Conservation (phyloP, 2,888 invertebrate species). For the Oasisia sp. region DNA sequence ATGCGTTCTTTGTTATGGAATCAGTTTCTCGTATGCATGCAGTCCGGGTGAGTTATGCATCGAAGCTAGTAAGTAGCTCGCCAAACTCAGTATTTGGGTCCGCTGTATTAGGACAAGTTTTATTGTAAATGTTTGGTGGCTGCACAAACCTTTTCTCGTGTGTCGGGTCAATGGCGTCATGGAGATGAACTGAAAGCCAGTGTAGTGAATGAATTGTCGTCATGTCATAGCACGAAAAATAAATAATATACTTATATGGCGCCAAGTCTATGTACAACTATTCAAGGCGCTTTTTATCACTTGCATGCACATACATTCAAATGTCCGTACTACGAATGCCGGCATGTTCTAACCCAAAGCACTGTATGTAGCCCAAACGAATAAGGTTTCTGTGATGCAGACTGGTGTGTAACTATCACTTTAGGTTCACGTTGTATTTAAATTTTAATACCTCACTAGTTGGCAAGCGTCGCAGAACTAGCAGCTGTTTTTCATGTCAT, state of each 20-base stretch:
- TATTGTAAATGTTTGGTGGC: background rate
- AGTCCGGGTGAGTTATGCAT: background rate
- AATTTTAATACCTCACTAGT: slow-evolving; percentile 11
- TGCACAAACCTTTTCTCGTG: background rate
- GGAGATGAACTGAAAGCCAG: background rate
- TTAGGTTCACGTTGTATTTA: slow-evolving; percentile 13
- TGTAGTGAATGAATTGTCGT: background rate
- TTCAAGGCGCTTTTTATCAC: too few relatives aligned
- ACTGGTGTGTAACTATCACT: slow-evolving; percentile 9
- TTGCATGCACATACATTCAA: background rate
- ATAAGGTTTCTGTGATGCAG: background rate
- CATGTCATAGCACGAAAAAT: background rate
- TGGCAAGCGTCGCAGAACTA: background rate
- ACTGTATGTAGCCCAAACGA: background rate
- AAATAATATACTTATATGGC: too few relatives aligned
- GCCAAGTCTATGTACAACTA: too few relatives aligned
- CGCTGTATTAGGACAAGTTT: background rate
- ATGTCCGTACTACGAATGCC: background rate
- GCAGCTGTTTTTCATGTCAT: background rate
- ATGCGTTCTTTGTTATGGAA: background rate
- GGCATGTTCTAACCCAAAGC: background rate
- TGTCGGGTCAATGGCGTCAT: background rate
- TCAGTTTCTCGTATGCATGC: background rate
- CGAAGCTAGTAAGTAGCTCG: background rate
- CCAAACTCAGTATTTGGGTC: slow-evolving; percentile 17